Percentiles rank a stretch among this genome's conserved stretches.
These are phyloP conservation scores for Dendroctonus ponderosae DNA, from an alignment of 1,140 invertebrate genomes.

Conservation along the genomic window DNA sequence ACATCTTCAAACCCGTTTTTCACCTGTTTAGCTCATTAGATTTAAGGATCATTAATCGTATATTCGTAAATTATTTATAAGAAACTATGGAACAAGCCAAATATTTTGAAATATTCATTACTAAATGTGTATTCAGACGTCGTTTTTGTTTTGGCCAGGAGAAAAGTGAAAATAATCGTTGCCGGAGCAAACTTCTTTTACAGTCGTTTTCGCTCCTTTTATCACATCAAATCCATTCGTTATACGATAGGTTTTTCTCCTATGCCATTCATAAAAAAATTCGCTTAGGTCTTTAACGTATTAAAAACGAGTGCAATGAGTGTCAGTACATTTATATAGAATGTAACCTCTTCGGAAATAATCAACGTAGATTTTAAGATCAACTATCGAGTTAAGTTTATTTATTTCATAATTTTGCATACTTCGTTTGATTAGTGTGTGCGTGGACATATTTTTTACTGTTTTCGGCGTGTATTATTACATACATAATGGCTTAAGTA, in stretches of 20 bases:
- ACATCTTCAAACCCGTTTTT: constrained; percentile 39
- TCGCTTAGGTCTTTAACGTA: constrained; percentile 7
- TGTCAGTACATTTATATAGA: constrained; percentile 14
- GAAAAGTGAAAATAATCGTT: background rate
- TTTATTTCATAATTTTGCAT: constrained; percentile 19
- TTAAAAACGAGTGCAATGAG: constrained; percentile 20
- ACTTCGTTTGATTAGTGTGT: constrained; percentile 14
- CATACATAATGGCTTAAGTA: constrained; percentile 3
- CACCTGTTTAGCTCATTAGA: constrained; percentile 34
- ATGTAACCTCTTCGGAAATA: constrained; percentile 25
- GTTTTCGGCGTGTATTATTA: constrained; percentile 8
- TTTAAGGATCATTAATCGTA: constrained; percentile 33
- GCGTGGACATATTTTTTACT: constrained; percentile 16
- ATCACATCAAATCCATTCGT: background rate
- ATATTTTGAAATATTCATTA: constrained; percentile 17
- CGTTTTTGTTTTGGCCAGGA: no score
- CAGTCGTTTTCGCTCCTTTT: background rate
- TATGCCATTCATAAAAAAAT: constrained; percentile 1
- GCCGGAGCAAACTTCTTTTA: background rate
- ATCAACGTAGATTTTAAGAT: constrained; percentile 21
- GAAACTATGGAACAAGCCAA: constrained; percentile 30
- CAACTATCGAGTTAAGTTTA: constrained; percentile 18
- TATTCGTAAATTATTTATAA: constrained; percentile 30
- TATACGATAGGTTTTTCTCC: background rate
- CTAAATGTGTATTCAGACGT: constrained; percentile 26